Evolutionary conservation across 2,113 vertebrate species (phyloP).

Genomic region (Nansenia antarctica): DNA sequence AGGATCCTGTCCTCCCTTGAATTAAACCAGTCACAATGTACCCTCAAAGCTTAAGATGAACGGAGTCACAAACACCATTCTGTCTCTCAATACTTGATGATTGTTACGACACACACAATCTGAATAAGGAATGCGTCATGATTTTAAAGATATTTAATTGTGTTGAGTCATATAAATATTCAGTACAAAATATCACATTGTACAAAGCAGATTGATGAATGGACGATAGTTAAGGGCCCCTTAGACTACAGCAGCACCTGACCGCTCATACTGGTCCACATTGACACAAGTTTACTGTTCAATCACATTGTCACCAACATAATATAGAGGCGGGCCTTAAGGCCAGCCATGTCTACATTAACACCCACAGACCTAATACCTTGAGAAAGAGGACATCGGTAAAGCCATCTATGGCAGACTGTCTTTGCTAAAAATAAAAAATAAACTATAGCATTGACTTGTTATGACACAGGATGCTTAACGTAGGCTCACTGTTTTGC

Average conservation of each 20-base stretch:
- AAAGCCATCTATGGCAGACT: constrained; percentile 11
- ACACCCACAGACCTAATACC: constrained; percentile 64
- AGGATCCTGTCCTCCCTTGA: constrained; percentile 42
- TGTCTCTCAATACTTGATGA: not conserved
- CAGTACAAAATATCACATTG: constrained; percentile 97
- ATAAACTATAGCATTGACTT: not conserved
- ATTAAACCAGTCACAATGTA: constrained; percentile 17
- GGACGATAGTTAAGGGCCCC: constrained; percentile 66
- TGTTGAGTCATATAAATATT: constrained; percentile 95
- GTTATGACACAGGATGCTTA: not conserved
- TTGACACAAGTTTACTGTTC: constrained; percentile 69
- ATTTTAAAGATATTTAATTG: constrained; percentile 83
- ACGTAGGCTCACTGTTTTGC: not conserved
- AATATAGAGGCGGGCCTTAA: constrained; percentile 49
- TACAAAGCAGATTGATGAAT: constrained; percentile 87
- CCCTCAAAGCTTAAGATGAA: not conserved
- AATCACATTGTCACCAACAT: constrained; percentile 70
- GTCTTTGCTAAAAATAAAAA: not conserved
- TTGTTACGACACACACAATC: not conserved
- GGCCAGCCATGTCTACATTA: constrained; percentile 63
- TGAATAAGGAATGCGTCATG: constrained; percentile 21
- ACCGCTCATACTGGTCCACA: constrained; percentile 71
- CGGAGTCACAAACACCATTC: not conserved
- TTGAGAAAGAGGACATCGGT: constrained; percentile 32
- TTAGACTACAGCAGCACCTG: constrained; percentile 74